Conservation (phyloP, 1,140 invertebrate species). For the Steinernema khuongi region DNA sequence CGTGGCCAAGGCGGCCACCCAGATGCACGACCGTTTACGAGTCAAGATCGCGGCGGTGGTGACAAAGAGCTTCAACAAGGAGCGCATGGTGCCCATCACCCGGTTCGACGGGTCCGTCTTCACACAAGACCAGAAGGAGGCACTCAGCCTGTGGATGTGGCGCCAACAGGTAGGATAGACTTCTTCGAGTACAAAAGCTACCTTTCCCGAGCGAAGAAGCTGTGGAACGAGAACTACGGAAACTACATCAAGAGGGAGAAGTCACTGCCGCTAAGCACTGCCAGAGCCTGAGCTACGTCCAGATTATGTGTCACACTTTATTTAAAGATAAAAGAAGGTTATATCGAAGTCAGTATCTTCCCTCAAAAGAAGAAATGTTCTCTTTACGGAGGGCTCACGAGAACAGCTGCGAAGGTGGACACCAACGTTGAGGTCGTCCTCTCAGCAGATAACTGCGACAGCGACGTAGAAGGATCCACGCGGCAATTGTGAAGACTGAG, state of each 20-base stretch:
- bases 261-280: background rate
- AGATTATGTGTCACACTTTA: too few relatives aligned
- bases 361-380: too few relatives aligned
- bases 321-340: too few relatives aligned
- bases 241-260: constrained; percentile 42
- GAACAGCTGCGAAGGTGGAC: too few relatives aligned
- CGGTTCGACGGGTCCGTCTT: constrained; percentile 52
- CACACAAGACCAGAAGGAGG: constrained; percentile 44
- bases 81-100: constrained; percentile 46
- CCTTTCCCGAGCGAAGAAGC: constrained; percentile 22
- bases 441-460: too few relatives aligned
- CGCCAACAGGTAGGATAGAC: constrained; percentile 42
- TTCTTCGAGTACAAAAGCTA: background rate
- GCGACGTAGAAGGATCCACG: too few relatives aligned
- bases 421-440: too few relatives aligned
- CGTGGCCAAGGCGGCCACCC: constrained; percentile 48
- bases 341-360: too few relatives aligned
- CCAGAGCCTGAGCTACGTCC: too few relatives aligned
- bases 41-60: constrained; percentile 48
- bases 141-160: constrained; percentile 52
- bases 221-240: constrained; percentile 52
- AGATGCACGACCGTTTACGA: constrained; percentile 44
- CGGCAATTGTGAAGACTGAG: too few relatives aligned
- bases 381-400: too few relatives aligned
- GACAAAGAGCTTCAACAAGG: constrained; percentile 50